phyloP scores from a whole-genome alignment of 2,888 invertebrate species.

The Coenonympha arcania region DNA sequence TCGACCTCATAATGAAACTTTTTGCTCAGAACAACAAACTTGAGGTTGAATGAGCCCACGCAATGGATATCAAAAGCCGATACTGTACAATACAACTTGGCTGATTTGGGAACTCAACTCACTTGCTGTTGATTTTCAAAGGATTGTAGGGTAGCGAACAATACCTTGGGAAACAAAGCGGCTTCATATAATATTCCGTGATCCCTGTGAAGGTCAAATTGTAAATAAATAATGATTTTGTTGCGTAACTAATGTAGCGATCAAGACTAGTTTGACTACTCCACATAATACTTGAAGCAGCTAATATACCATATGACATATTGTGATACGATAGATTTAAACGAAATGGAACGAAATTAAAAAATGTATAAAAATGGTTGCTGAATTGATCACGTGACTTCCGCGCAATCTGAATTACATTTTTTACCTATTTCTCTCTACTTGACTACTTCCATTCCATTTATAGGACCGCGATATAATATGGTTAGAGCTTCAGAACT shows the following conservation, averaged over 20 bases:
- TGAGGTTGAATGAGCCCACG: constrained; percentile 58
- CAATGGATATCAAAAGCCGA: constrained; percentile 58
- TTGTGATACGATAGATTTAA: too few relatives aligned
- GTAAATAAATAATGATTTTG: constrained; percentile 14
- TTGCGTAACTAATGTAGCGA: neutral
- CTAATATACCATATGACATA: neutral
- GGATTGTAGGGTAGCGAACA: constrained; percentile 55
- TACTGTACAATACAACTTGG: constrained; percentile 61
- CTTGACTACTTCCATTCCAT: too few relatives aligned
- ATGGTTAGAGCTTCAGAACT: too few relatives aligned
- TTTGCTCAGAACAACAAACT: constrained; percentile 55
- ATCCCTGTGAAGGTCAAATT: constrained; percentile 38
- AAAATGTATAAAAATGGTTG: too few relatives aligned
- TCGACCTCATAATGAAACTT: constrained; percentile 46
- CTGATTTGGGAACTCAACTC: constrained; percentile 59
- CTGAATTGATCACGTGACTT: too few relatives aligned
- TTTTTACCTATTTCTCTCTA: too few relatives aligned
- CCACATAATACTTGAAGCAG: neutral
- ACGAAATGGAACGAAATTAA: too few relatives aligned
- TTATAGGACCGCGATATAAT: too few relatives aligned
- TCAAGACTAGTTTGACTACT: neutral
- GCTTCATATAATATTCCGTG: constrained; percentile 44
- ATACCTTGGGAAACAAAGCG: constrained; percentile 59
- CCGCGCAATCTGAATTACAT: too few relatives aligned
- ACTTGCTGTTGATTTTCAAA: constrained; percentile 52